Evolutionary conservation across 2,113 vertebrate genomes (phyloP), one percentile per base, ranked within the genome.

Genomic region (Zonotrichia leucophrys): DNA sequence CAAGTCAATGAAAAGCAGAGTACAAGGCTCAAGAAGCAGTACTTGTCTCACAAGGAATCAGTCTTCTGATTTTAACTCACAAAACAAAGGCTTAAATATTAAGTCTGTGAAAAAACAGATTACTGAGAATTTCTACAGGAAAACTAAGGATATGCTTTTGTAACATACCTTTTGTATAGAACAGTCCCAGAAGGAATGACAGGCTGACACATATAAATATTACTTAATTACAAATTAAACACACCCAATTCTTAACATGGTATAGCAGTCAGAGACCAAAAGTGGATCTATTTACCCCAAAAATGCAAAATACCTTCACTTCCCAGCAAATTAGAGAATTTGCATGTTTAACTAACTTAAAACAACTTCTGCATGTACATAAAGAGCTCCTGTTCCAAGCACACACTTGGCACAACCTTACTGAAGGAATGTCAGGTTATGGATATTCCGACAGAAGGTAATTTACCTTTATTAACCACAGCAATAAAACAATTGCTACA

Each of bases 381-480:
- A 55, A 80, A 39, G 18, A 10, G 22, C 33, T 56, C 42, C 59
- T 50, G 35, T 37, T 77, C 41, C 46, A 76, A 49, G 49, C 17
- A 28, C 35, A 76, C n/a, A 14, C 19, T 56, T 5, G 12, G 35
- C 31, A 35, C 0, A 1, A 37, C 2, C 42, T 62, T 30, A 13
- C 1, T 6, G n/a, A 25, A 31, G 11, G 22, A 76, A 55, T 12
- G 17, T 55, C 6, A 62, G 28, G n/a, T 24, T 63, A 63, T 11
- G 7, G 28, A 24, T 39, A 49, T 19, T 17, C 44, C 3, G 11
- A 63, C 17, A 63, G n/a, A 4, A 0, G 1, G 3, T 7, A 12
- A 15, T 17, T 60, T 8, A 50, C 14, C 25, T 66, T 90, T 49
- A 66, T 55, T 62, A 66, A 41, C 58, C 31, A 42, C 0, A 60